Conservation (phyloP, 1,140 invertebrate genomes). For the Subanguina moxae region DNA sequence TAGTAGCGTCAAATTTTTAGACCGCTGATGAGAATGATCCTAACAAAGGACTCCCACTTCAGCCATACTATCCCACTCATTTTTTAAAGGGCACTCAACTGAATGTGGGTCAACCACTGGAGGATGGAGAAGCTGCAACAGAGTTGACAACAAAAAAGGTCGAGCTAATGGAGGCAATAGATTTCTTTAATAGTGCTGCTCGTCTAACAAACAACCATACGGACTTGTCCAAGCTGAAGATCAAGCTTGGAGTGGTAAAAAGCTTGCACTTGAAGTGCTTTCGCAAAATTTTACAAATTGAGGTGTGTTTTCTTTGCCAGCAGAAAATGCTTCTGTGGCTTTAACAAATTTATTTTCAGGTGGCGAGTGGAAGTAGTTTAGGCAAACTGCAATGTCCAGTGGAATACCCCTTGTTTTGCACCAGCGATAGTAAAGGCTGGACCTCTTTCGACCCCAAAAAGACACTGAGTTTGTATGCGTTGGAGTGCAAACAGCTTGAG, state of each 20-base stretch:
- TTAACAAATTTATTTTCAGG: too few species aligned
- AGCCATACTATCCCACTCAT: constrained; percentile 2
- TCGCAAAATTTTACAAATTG: too few species aligned
- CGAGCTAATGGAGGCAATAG: background rate
- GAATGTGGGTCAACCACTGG: background rate
- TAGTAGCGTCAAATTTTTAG: too few species aligned
- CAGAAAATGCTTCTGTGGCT: too few species aligned
- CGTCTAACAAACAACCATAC: background rate
- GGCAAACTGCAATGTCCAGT: background rate
- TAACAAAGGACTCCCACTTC: background rate
- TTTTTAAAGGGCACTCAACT: constrained; percentile 4
- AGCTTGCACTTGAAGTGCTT: too few species aligned
- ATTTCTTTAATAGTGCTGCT: background rate
- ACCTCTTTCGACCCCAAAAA: background rate
- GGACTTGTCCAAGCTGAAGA: background rate
- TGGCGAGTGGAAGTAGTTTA: background rate
- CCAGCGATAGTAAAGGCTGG: background rate
- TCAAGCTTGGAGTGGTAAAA: background rate
- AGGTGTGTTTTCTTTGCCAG: too few species aligned
- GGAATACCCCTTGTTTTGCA: background rate
- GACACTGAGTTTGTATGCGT: background rate
- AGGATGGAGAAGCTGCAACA: background rate
- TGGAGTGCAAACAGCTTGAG: background rate
- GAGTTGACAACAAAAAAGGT: background rate
- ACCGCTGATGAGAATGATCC: too few species aligned